Evolutionary conservation across 1,140 invertebrate genomes (phyloP).

Genomic region (Drosophila subpulchrella): DNA sequence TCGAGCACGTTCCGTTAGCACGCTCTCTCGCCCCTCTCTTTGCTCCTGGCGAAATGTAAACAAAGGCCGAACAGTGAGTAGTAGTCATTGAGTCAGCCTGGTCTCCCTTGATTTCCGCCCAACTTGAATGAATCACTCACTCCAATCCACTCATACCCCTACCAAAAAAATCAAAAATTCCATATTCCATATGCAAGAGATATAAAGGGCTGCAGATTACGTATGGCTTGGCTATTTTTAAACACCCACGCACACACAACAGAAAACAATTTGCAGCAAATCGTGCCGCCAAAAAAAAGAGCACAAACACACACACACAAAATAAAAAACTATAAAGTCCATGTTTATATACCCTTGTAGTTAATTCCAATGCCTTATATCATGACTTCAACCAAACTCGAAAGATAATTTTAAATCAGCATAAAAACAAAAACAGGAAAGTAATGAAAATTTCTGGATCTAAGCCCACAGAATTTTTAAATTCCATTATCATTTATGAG

Average conservation of each 20-base stretch:
- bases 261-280: conserved; percentile 22
- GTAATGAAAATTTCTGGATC: too few relatives aligned
- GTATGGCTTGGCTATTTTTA: conserved; percentile 26
- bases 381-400: too few relatives aligned
- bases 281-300: conserved; percentile 21
- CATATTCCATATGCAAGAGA: conserved; percentile 2
- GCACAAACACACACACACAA: neutral
- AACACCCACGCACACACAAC: conserved; percentile 25
- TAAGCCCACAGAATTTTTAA: neutral
- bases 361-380: neutral
- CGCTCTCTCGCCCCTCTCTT: conserved; percentile 6
- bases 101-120: conserved; percentile 13
- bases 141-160: conserved; percentile 13
- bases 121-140: conserved; percentile 33
- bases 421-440: too few relatives aligned
- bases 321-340: neutral
- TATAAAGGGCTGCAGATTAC: conserved; percentile 33
- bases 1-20: conserved; percentile 31
- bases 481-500: neutral
- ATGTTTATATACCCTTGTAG: neutral
- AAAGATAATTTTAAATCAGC: too few relatives aligned
- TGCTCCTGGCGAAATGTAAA: conserved; percentile 44
- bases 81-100: conserved; percentile 23
- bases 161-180: conserved; percentile 17
- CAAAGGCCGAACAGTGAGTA: conserved; percentile 35